A percentile compares a stretch with the other conserved stretches of the same genome.
Conservation (phyloP, 2,797 vertebrate species). For the Limosa lapponica region DNA sequence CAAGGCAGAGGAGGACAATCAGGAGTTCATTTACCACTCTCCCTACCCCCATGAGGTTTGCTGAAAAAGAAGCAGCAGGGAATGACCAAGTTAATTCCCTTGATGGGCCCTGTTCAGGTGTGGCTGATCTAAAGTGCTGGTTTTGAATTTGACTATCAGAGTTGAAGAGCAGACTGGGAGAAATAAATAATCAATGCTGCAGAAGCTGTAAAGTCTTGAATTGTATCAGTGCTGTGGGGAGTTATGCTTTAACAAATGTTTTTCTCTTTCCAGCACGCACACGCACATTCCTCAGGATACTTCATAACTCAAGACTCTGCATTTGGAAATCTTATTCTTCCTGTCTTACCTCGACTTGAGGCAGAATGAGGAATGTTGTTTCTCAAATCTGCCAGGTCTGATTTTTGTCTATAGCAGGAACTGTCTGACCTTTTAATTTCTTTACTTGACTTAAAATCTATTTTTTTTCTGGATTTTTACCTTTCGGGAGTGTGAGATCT, state of each 20-base stretch:
- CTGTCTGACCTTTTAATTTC: neutral
- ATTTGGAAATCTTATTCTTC: conserved; percentile 98
- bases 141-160: neutral
- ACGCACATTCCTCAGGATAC: conserved; percentile 95
- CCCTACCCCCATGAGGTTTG: neutral
- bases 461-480: neutral
- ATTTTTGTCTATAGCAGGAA: conserved; percentile 24
- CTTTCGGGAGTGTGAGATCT: neutral
- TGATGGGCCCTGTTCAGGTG: neutral
- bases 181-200: neutral
- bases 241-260: neutral
- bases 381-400: neutral
- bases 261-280: conserved; percentile 86
- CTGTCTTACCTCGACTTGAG: conserved; percentile 92
- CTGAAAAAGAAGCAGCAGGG: neutral
- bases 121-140: neutral
- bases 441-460: neutral
- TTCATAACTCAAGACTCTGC: conserved; percentile 99
- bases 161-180: neutral
- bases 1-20: neutral
- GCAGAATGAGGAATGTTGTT: conserved; percentile 79
- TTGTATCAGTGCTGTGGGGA: neutral
- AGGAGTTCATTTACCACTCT: neutral
- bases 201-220: neutral
- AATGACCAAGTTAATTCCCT: neutral